These are phyloP conservation scores for Pentamera pediparva DNA, from an alignment of 53 echinoderm and acorn worm genomes.

Conservation along the genomic window DNA sequence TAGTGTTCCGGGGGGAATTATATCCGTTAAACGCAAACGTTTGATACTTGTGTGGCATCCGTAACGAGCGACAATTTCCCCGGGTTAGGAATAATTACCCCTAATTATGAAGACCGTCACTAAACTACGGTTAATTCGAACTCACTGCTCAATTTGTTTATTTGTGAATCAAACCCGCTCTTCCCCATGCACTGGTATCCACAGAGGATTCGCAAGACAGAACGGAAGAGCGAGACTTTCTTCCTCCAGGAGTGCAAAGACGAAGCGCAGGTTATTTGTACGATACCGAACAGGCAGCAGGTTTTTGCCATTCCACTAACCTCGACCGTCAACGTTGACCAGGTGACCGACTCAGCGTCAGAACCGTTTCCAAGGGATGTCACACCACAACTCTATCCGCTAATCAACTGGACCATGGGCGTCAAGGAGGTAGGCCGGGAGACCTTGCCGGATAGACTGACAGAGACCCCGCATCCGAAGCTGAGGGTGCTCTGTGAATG, in stretches of 20 bases:
- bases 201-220: slow-evolving; percentile 12
- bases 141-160: no score
- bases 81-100: no score
- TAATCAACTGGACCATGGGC: slow-evolving; percentile 3
- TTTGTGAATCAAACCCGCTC: no score
- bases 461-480: background rate
- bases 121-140: no score
- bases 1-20: no score
- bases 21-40: no score
- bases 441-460: background rate
- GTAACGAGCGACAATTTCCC: no score
- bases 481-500: background rate
- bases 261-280: slow-evolving; percentile 3
- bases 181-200: no score
- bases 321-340: background rate
- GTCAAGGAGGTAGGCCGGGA: background rate
- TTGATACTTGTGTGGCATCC: no score
- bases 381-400: background rate
- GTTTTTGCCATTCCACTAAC: background rate
- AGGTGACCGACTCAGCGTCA: background rate
- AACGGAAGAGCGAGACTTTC: background rate
- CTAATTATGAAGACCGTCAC: no score
- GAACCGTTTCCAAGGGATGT: background rate
- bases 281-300: background rate
- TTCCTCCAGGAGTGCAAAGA: background rate